Base-by-base conservation (phyloP, 2,113 vertebrate species). In the Chlamydotis undulata region DNA sequence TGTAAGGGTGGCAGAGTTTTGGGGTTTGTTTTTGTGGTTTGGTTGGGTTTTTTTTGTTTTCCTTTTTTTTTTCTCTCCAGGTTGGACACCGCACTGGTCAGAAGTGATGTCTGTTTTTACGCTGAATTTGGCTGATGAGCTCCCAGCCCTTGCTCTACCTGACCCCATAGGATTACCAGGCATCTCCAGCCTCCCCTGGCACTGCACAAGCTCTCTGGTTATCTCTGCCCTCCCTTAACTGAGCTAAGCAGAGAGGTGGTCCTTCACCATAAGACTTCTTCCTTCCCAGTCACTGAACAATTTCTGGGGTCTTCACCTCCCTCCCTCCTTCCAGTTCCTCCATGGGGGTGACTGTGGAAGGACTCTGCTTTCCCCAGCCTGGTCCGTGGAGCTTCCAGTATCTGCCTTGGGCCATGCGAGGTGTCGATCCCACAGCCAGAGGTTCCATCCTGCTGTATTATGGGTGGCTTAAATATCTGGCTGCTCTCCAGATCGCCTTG, bases 321-420 rank as follows among this genome's bases (percentile, higher is more conserved):
- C 33, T 65, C 15, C 7, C n/a, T 80, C 35, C 31, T 21, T 69
- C 39, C 7, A 1, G 15, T 37, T 59, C 28, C 12, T 70, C 15
- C 14, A 5, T 0, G 19, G 24, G 6, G 1, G 3, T 45, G 70
- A 22, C 37, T 2, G 0, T 2, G 29, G 49, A 53, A 87, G 41
- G 56, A 64, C 19, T 28, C 0, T 19, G 22, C 22, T 85, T 4
- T 22, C 19, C 56, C 11, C 33, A 64, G 35, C 21, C 24, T 37
- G 5, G 5, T 28, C 52, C 47, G 12, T n/a, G 65, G 43, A 95
- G 8, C 4, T 69, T 55, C 49, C 31, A 45, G 25, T 13, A 12
- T 47, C 33, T 56, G 43, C 39, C 18, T 31, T 5, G 56, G 35
- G 10, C 31, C 8, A 2, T 1, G 26, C 5, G n/a, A 55, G 56